A percentile compares a stretch with the other conserved stretches of the same genome.
phyloP scores from a whole-genome alignment of 2,888 invertebrate species.

The Amphimallon solstitiale region DNA sequence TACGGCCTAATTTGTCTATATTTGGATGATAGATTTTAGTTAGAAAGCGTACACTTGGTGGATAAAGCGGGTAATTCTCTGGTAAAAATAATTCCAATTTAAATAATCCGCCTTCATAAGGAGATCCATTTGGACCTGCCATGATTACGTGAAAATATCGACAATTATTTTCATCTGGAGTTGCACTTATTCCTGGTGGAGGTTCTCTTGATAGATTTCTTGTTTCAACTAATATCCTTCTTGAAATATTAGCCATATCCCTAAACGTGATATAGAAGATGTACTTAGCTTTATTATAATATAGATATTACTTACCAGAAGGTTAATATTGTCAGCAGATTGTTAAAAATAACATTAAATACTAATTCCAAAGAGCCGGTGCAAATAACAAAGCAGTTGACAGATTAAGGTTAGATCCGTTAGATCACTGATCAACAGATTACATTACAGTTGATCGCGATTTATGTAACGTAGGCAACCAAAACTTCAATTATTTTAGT shows the following conservation, averaged over 20 bases:
- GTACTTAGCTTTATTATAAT: background rate
- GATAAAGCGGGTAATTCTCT: slow-evolving; percentile 99
- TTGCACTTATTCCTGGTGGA: slow-evolving; percentile 97
- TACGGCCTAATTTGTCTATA: slow-evolving; percentile 98
- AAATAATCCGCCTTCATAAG: slow-evolving; percentile 98
- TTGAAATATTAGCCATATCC: slow-evolving; percentile 46
- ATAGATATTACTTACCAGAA: slow-evolving; percentile 1
- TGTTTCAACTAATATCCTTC: slow-evolving; percentile 94
- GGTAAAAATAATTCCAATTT: slow-evolving; percentile 98
- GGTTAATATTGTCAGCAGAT: slow-evolving; percentile 30
- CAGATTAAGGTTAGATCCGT: slow-evolving; percentile 35
- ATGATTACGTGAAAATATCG: slow-evolving; percentile 98
- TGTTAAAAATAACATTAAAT: slow-evolving; percentile 27
- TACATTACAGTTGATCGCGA: background rate
- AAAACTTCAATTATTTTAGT: background rate
- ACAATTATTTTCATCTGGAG: slow-evolving; percentile 95
- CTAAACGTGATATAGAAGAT: background rate
- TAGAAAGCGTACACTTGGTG: slow-evolving; percentile 99
- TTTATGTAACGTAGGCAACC: slow-evolving; percentile 30
- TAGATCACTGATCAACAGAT: no score
- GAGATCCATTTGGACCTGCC: slow-evolving; percentile 92
- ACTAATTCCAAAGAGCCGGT: slow-evolving; percentile 13
- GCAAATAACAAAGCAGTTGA: slow-evolving; percentile 27
- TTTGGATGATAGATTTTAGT: slow-evolving; percentile 99
- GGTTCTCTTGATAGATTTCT: slow-evolving; percentile 97